Evolutionary conservation across 1,140 invertebrate genomes (phyloP).

Genomic region (Carcinoscorpius rotundicauda): DNA sequence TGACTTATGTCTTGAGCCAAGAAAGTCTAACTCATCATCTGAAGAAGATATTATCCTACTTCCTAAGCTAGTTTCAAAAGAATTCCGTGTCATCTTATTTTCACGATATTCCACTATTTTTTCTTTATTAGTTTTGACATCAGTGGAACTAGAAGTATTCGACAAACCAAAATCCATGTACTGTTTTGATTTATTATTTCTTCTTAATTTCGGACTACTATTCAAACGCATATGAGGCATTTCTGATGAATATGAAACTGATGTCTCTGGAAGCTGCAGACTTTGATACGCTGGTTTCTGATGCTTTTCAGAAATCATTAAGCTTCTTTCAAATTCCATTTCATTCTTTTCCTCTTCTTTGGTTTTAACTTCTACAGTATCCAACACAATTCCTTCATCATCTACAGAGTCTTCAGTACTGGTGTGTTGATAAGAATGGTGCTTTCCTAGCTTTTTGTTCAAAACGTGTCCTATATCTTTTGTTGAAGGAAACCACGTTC

Average conservation of each 20-base stretch:
- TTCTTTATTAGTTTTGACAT: conserved; percentile 9
- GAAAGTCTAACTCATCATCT: conserved; percentile 10
- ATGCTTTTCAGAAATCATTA: conserved; percentile 36
- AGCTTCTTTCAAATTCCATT: conserved; percentile 26
- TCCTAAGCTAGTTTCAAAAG: conserved; percentile 12
- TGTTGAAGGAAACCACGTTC: background rate
- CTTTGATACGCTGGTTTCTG: background rate
- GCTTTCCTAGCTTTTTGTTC: background rate
- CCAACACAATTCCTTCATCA: conserved; percentile 49
- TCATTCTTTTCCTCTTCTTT: conserved; percentile 40
- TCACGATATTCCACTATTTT: conserved; percentile 1
- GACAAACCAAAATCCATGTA: conserved; percentile 5
- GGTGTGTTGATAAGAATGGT: conserved; percentile 13
- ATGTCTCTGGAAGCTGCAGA: conserved; percentile 7
- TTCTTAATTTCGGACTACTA: conserved; percentile 3
- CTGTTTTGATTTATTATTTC: conserved; percentile 10
- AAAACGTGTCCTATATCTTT: background rate
- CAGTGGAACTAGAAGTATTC: conserved; percentile 9
- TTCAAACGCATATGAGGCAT: conserved; percentile 1
- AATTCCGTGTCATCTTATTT: conserved; percentile 5
- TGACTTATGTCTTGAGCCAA: conserved; percentile 7
- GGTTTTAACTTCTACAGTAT: conserved; percentile 34
- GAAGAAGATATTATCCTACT: conserved; percentile 10
- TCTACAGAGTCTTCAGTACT: conserved; percentile 51
- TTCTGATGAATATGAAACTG: background rate